Evolutionary conservation across 2,888 invertebrate species (phyloP).

Genomic region (Lacanobia wlatinum): DNA sequence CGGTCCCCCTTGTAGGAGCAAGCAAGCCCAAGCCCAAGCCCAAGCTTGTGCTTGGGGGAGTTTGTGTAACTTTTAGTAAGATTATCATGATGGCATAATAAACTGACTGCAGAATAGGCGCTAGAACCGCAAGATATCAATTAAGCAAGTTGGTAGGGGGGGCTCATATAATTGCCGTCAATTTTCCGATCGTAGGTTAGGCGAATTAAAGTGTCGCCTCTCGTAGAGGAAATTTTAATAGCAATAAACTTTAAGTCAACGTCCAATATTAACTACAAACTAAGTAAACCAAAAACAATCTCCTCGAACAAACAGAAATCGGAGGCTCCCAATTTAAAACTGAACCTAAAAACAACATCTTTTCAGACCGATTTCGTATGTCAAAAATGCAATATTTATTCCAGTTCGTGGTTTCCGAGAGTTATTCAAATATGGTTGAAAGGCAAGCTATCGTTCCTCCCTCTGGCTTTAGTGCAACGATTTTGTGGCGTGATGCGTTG

Average conservation of each 20-base stretch:
- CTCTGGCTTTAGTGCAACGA: slow-evolving; percentile 29
- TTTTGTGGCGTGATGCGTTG: slow-evolving; percentile 42
- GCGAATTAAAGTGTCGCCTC: not conserved
- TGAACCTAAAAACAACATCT: slow-evolving; percentile 37
- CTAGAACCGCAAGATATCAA: not conserved
- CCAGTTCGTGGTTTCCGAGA: slow-evolving; percentile 25
- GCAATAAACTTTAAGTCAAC: not conserved
- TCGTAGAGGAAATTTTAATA: not conserved
- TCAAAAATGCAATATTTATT: slow-evolving; percentile 64
- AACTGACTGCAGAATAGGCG: not conserved
- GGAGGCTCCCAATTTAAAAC: slow-evolving; percentile 43
- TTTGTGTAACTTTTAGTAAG: not conserved
- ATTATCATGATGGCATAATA: not conserved
- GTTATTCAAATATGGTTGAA: slow-evolving; percentile 62
- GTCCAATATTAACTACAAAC: not conserved
- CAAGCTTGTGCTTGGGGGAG: too few species aligned
- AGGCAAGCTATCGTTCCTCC: slow-evolving; percentile 42
- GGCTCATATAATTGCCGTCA: not conserved
- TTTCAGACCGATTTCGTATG: slow-evolving; percentile 42
- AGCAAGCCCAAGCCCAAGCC: too few species aligned
- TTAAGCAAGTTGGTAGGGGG: not conserved
- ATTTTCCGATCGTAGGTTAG: not conserved
- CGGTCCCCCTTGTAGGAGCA: too few species aligned
- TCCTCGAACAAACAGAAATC: slow-evolving; percentile 25
- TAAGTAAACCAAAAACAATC: slow-evolving; percentile 7